phyloP scores from a whole-genome alignment of 1,140 invertebrate genomes.

The Eumaeus atala region DNA sequence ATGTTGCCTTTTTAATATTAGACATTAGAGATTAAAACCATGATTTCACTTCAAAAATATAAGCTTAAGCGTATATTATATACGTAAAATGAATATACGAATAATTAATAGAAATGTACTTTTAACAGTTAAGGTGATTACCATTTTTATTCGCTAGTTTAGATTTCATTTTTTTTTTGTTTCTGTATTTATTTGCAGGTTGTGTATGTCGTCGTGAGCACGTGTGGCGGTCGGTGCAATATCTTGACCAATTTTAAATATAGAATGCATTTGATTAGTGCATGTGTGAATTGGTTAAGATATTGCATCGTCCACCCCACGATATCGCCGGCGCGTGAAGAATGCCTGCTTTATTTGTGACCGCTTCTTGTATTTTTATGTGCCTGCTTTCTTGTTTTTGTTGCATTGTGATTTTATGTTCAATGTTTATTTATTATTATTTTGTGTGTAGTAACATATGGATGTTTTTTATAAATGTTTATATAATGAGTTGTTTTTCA shows the following conservation, averaged over 20 bases:
- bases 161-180: too few relatives aligned
- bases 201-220: slow-evolving; percentile 19
- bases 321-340: slow-evolving; percentile 34
- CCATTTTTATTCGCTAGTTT: too few relatives aligned
- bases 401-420: slow-evolving; percentile 13
- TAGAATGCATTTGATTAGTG: slow-evolving; percentile 16
- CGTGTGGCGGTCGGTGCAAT: slow-evolving; percentile 68
- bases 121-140: too few relatives aligned
- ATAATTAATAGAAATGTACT: too few relatives aligned
- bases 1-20: too few relatives aligned
- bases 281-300: slow-evolving; percentile 72
- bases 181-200: too few relatives aligned
- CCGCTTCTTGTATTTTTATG: slow-evolving; percentile 16
- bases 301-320: slow-evolving; percentile 70
- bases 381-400: slow-evolving; percentile 19
- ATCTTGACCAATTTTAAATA: slow-evolving; percentile 73
- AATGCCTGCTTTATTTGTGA: slow-evolving; percentile 10
- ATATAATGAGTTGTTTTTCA: too few relatives aligned
- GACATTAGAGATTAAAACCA: too few relatives aligned
- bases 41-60: too few relatives aligned
- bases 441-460: slow-evolving; percentile 2
- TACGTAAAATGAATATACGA: too few relatives aligned
- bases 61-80: too few relatives aligned
- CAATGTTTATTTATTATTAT: slow-evolving; percentile 23
- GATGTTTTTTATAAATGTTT: too few relatives aligned